Base-by-base conservation (phyloP, 1,140 invertebrate species). In the Lepidurus apus region DNA sequence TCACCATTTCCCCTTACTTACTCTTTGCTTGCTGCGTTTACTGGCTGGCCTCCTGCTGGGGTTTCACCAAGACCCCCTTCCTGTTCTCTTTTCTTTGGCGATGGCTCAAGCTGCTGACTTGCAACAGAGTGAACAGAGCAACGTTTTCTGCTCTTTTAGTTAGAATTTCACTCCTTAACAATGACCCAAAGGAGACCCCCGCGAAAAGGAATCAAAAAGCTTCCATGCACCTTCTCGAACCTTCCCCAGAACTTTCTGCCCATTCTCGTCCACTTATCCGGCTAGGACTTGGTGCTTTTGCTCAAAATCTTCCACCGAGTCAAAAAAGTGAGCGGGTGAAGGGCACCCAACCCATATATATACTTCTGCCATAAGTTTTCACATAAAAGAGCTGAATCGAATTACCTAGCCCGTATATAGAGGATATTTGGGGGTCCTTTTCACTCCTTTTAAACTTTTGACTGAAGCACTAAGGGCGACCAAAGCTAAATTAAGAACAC, bases 141-240 rank as follows among this genome's bases (percentile, higher is more conserved):
- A 65, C 53, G n/a, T 65, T 65, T 65, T 65, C 53, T 65, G 53
- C 53, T 65, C 53, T 65, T 65, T 65, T 65, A 65, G 53, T 65
- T 65, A 65, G 53, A 65, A 65, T 65, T 65, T 65, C 53, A 17
- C 9, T 65, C 53, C 53, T 65, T n/a, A 13, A 65, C 53, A 65
- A 65, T 65, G 53, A 65, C 53, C 53, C 17, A 13, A 13, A 65
- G 17, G 17, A 65, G 53, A 65, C 53, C 21, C 13, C 9, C 21
- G 17, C 53, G 53, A 65, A 65, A 65, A 13, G 13, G 53, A 65
- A 65, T 21, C 53, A 65, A 21, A 65, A 65, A 65, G 17, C 21
- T 13, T 21, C 17, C 53, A 13, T 9, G 34, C 34, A 34, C 34
- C 34, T 34, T 34, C 34, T 34, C 2, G 34, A 34, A 34, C 34